Conservation (phyloP, 2,113 vertebrate genomes). For the Chamaetylas fuelleborni region DNA sequence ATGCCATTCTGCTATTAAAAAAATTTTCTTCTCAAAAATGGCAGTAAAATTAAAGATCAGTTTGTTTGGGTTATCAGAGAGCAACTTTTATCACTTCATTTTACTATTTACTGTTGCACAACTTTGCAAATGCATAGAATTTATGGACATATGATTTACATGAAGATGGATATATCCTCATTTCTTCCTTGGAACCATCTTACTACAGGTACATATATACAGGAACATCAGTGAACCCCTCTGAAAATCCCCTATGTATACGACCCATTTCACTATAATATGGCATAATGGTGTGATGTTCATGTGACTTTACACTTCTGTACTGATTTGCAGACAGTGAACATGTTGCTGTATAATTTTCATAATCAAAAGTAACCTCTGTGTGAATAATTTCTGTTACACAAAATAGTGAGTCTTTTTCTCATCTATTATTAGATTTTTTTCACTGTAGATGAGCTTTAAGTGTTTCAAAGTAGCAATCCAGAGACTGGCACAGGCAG, state of each 20-base stretch:
- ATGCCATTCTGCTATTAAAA: neutral
- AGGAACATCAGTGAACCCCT: neutral
- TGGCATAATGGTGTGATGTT: neutral
- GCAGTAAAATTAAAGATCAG: neutral
- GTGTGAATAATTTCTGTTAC: neutral
- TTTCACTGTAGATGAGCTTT: neutral
- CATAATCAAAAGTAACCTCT: neutral
- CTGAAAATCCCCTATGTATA: neutral
- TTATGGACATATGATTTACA: neutral
- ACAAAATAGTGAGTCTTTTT: neutral
- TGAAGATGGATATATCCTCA: neutral
- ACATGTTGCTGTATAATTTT: neutral
- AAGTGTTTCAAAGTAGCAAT: constrained; percentile 1
- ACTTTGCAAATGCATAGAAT: neutral
- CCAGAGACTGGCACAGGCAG: neutral
- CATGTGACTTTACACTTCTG: neutral
- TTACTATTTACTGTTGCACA: neutral
- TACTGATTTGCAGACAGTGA: neutral
- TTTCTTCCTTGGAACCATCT: neutral
- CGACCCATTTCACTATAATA: neutral
- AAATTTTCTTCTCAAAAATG: neutral
- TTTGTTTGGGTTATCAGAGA: neutral
- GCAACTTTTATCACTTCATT: neutral
- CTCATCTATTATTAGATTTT: neutral
- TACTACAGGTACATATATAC: neutral